A percentile compares a stretch with the other conserved stretches of the same genome.
These are phyloP conservation scores for Gallinago solitaria DNA, from an alignment of 2,797 vertebrate species.

Conservation along the genomic window DNA sequence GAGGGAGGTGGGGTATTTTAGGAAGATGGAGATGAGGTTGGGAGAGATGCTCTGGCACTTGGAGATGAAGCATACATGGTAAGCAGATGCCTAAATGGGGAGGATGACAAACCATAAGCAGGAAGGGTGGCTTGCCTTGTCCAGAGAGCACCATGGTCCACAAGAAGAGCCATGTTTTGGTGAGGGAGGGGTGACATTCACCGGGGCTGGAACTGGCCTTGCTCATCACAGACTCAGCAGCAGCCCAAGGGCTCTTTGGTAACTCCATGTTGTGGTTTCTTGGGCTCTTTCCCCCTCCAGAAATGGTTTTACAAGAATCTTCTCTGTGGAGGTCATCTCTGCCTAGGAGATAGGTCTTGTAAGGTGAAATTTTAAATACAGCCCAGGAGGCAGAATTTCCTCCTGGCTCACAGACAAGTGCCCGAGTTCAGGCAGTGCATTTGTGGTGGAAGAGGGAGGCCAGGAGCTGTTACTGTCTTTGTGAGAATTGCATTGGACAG, in stretches of 20 bases:
- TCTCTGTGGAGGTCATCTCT: background rate
- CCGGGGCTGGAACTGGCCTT: background rate
- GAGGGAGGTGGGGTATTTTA: background rate
- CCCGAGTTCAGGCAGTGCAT: background rate
- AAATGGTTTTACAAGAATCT: background rate
- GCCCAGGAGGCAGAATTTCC: background rate
- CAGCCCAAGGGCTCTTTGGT: background rate
- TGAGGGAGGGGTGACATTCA: background rate
- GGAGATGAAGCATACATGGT: background rate
- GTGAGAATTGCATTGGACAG: background rate
- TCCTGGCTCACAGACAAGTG: background rate
- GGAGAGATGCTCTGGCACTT: background rate
- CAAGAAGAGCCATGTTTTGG: rapidly evolving
- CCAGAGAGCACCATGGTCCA: too few relatives aligned
- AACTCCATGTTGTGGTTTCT: background rate
- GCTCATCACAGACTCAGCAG: background rate
- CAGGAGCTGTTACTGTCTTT: background rate
- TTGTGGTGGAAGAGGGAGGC: background rate
- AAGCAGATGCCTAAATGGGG: background rate
- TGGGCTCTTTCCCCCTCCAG: background rate
- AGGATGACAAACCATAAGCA: background rate
- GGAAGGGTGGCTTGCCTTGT: background rate
- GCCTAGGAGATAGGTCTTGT: background rate
- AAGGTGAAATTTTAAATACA: background rate
- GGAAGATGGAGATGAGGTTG: background rate